These are phyloP conservation scores for Sinodicranocentrus sp. DNA, from an alignment of 2,888 invertebrate species.

Conservation along the genomic window DNA sequence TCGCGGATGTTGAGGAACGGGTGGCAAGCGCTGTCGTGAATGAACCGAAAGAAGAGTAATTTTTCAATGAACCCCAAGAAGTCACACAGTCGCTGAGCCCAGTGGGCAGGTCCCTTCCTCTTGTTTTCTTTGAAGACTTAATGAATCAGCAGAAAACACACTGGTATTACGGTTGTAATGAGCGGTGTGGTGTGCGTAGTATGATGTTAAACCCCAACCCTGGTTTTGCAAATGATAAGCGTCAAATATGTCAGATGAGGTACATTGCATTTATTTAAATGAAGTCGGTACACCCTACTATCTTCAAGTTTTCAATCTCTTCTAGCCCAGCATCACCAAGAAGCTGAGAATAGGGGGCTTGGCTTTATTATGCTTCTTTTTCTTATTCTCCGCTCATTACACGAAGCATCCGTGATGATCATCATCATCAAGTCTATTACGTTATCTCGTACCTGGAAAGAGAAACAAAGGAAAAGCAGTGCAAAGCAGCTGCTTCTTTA, in stretches of 20 bases:
- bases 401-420: not conserved
- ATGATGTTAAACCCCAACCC: not conserved
- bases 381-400: no score
- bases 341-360: not conserved
- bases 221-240: not conserved
- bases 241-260: not conserved
- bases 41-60: conserved; percentile 48
- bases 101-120: conserved; percentile 40
- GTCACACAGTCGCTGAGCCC: conserved; percentile 18
- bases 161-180: conserved; percentile 3
- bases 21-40: conserved; percentile 53
- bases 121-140: conserved; percentile 1
- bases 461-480: conserved; percentile 42
- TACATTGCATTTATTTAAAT: not conserved
- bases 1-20: conserved; percentile 57
- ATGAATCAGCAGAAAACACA: conserved; percentile 16
- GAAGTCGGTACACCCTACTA: no score
- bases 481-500: conserved; percentile 47
- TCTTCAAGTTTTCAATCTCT: no score
- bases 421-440: not conserved
- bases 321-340: no score
- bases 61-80: conserved; percentile 69
- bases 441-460: not conserved
- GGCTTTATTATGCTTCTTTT: not conserved
- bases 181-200: not conserved